Evolutionary conservation across 2,113 vertebrate species (phyloP).

Genomic region (Cairina moschata): DNA sequence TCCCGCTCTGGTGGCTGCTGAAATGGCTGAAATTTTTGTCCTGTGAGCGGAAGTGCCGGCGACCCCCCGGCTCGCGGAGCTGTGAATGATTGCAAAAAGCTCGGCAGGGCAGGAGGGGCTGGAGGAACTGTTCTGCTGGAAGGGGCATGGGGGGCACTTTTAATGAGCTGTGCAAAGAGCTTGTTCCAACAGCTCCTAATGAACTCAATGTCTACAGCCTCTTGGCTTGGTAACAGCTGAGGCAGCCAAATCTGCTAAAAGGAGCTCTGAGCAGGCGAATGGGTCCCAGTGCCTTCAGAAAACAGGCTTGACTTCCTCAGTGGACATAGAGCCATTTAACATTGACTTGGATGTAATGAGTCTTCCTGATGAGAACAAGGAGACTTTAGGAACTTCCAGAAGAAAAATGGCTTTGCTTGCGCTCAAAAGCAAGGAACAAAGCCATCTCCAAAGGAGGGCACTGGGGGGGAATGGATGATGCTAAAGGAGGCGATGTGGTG

Average conservation of each 20-base stretch:
- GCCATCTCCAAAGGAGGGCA: not conserved
- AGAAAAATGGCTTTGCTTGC: slow-evolving; percentile 11
- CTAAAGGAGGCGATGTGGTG: not conserved
- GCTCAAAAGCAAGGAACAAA: not conserved
- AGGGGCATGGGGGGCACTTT: slow-evolving; percentile 64
- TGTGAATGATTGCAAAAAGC: slow-evolving; percentile 73
- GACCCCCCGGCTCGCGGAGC: not conserved
- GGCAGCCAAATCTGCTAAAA: slow-evolving; percentile 62
- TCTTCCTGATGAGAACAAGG: slow-evolving; percentile 22
- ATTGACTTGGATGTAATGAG: slow-evolving; percentile 38
- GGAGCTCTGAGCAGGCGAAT: slow-evolving; percentile 45
- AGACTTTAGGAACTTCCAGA: slow-evolving; percentile 12
- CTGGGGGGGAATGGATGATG: not conserved
- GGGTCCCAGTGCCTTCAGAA: slow-evolving; percentile 49
- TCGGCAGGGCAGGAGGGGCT: slow-evolving; percentile 26
- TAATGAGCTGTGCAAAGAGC: slow-evolving; percentile 73
- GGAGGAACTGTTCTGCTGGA: slow-evolving; percentile 49
- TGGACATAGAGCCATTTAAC: slow-evolving; percentile 49
- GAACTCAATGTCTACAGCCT: slow-evolving; percentile 65
- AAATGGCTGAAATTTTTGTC: slow-evolving; percentile 36
- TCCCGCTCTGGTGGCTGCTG: not conserved
- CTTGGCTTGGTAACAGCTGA: slow-evolving; percentile 57
- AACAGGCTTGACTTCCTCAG: slow-evolving; percentile 45
- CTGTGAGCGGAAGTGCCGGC: not conserved
- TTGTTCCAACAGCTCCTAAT: slow-evolving; percentile 75